These are phyloP conservation scores for Cisticola juncidis DNA, from an alignment of 2,113 vertebrate genomes.

Conservation along the genomic window DNA sequence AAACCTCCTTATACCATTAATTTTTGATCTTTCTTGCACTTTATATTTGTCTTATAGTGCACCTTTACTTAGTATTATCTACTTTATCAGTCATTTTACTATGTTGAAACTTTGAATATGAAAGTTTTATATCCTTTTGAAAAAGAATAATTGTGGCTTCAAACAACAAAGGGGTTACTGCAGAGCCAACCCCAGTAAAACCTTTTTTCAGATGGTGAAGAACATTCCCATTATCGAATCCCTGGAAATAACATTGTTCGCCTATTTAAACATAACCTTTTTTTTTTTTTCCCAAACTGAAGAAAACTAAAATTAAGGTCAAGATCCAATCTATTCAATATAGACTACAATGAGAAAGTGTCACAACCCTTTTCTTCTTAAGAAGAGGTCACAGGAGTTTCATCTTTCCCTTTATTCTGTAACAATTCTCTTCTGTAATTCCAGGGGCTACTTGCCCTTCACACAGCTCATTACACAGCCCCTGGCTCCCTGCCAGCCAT, in stretches of 20 bases:
- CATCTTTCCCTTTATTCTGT: neutral
- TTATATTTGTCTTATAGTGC: neutral
- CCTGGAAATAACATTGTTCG: neutral
- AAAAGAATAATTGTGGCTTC: slow-evolving; percentile 20
- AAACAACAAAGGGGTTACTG: neutral
- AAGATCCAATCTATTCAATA: neutral
- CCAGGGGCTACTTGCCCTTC: neutral
- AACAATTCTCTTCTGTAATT: neutral
- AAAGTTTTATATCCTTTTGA: neutral
- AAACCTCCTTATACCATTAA: neutral
- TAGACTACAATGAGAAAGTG: neutral
- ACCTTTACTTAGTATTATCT: neutral
- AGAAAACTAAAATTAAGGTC: slow-evolving; percentile 20
- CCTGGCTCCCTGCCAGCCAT: neutral
- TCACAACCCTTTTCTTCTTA: neutral
- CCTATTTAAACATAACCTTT: neutral
- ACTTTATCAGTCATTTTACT: neutral
- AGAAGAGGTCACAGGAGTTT: neutral
- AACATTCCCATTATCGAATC: neutral
- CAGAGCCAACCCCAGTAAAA: neutral
- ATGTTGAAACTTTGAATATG: neutral
- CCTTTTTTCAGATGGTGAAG: neutral
- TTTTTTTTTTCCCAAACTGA: neutral
- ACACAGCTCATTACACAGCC: neutral
- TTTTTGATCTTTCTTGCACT: neutral